Evolutionary conservation across 2,888 invertebrate genomes (phyloP).

Genomic region (Drosophila subsilvestris): DNA sequence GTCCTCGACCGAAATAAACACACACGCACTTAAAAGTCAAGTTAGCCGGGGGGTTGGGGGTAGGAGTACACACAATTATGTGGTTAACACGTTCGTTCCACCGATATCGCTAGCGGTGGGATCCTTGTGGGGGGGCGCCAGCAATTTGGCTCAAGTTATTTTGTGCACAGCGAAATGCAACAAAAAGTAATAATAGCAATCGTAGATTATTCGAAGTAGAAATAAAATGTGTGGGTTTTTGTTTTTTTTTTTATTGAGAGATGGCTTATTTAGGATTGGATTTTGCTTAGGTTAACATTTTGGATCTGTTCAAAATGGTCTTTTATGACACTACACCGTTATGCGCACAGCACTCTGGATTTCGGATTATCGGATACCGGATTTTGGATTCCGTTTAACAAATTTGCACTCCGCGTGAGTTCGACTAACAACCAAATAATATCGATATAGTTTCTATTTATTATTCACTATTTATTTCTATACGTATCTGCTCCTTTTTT

Average conservation of each 20-base stretch:
- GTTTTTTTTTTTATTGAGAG: conserved; percentile 27
- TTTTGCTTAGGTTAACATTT: conserved; percentile 62
- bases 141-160: conserved; percentile 64
- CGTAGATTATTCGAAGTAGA: conserved; percentile 58
- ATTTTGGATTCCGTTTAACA: conserved; percentile 17
- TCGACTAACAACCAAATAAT: conserved; percentile 80
- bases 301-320: conserved; percentile 35
- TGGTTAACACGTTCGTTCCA: conserved; percentile 8
- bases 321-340: conserved; percentile 48
- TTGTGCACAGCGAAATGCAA: conserved; percentile 32
- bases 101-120: conserved; percentile 50
- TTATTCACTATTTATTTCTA: conserved; percentile 39
- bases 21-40: not conserved
- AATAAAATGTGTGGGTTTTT: conserved; percentile 30
- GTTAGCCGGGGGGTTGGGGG: not conserved
- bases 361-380: not conserved
- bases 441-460: conserved; percentile 60
- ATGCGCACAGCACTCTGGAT: conserved; percentile 36
- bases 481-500: conserved; percentile 2
- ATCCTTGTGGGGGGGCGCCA: conserved; percentile 49
- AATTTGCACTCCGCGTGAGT: conserved; percentile 37
- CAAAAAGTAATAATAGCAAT: conserved; percentile 36
- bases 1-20: conserved; percentile 16
- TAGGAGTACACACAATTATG: not conserved
- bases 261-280: conserved; percentile 35